Base-by-base conservation (phyloP, 1,140 invertebrate genomes). In the Luehdorfia chinensis region DNA sequence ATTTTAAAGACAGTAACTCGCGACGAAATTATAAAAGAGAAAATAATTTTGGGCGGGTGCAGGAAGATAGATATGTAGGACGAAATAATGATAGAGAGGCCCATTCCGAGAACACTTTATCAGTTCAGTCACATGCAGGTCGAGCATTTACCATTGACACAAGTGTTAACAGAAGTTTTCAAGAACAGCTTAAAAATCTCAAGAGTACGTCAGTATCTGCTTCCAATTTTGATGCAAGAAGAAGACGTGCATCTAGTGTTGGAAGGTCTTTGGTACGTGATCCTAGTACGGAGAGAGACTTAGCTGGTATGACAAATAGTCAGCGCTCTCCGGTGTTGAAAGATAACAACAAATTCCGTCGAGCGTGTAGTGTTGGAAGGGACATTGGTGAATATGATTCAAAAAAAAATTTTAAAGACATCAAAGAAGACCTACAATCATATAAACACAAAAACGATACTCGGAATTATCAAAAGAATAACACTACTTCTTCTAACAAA, bases 321-420 rank as follows among this genome's bases (percentile, higher is more conserved):
- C n/a, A n/a, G n/a, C n/a, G n/a, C n/a, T n/a, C n/a, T n/a, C n/a
- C n/a, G n/a, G n/a, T n/a, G n/a, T 6, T 43, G 25, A 48, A 21
- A 27, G 21, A 18, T 18, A 19, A 30, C 4, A 39, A 47, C n/a
- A 52, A 43, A 30, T 74, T 74, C 54, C 56, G 49, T 34, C 68
- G 83, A 15, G 80, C 80, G 4, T 48, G 60, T 23, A 87, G 83
- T 66, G 70, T 87, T 12, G 77, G 78, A 18, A 61, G 75, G 41
- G 77, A 84, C 21, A 16, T 68, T 11, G 28, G 49, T 13, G 21
- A 31, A 44, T 21, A 37, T 13, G 46, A 47, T 44, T 18, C 39
- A 16, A 33, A 67, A 43, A 58, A 39, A 46, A 73, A 48, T 37
- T 78, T 81, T 31, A 69, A 66, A 44, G 72, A 80, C 37, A 63